These are phyloP conservation scores for Paramisgurnus dabryanus DNA, from an alignment of 2,113 vertebrate genomes.

Conservation along the genomic window DNA sequence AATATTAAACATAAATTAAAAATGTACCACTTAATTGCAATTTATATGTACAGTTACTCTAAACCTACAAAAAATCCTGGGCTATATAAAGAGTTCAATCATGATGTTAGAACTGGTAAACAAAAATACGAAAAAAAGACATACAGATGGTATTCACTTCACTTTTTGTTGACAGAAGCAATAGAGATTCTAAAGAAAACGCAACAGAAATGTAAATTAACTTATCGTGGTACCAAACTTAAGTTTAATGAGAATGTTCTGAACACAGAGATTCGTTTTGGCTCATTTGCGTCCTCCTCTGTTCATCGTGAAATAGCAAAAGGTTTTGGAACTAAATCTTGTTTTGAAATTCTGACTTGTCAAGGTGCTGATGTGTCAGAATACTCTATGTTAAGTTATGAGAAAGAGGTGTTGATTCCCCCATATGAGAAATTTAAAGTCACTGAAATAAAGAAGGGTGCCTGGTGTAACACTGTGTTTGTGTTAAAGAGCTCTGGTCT, in stretches of 20 bases:
- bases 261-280: not conserved
- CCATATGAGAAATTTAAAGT: not conserved
- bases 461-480: not conserved
- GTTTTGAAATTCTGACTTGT: too few relatives aligned
- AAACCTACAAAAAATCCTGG: not conserved
- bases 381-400: too few relatives aligned
- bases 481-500: not conserved
- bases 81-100: not conserved
- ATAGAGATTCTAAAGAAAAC: not conserved
- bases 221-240: not conserved
- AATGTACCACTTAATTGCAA: not conserved
- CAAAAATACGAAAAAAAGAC: not conserved
- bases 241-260: not conserved
- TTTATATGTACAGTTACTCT: not conserved
- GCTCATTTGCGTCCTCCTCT: not conserved
- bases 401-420: too few relatives aligned
- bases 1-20: not conserved
- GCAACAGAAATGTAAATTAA: not conserved
- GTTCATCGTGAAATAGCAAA: not conserved
- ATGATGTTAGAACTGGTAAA: not conserved
- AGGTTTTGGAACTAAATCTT: not conserved
- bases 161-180: not conserved
- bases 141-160: not conserved
- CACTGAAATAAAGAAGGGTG: not conserved
- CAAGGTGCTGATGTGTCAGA: too few relatives aligned